A percentile compares a stretch with the other conserved stretches of the same genome.
Conservation (phyloP, 2,113 vertebrate genomes). For the Delphinapterus leucas region DNA sequence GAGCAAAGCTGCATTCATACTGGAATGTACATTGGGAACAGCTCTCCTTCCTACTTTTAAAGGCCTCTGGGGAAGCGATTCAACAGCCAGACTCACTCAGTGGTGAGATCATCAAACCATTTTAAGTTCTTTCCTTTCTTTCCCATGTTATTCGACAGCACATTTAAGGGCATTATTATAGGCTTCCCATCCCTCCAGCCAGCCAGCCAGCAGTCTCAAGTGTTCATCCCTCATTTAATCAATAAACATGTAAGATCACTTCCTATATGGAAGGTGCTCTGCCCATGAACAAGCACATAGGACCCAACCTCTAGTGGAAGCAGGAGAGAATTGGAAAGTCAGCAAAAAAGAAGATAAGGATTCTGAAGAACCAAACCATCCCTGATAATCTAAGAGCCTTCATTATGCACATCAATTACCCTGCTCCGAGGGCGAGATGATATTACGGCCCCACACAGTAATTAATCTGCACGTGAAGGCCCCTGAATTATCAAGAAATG, state of each 20-base stretch:
- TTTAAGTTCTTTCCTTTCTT: neutral
- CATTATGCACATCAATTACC: neutral
- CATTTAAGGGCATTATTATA: fast-evolving
- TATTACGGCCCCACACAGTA: fast-evolving
- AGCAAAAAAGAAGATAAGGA: neutral
- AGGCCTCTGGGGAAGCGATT: neutral
- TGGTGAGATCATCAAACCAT: neutral
- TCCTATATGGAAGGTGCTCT: neutral
- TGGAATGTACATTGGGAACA: fast-evolving
- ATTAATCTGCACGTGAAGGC: fast-evolving
- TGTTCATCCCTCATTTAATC: fast-evolving
- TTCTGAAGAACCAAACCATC: neutral
- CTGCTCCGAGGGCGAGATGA: fast-evolving
- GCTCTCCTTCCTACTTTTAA: fast-evolving
- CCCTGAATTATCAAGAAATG: neutral
- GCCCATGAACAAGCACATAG: fast-evolving
- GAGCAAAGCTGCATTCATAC: fast-evolving
- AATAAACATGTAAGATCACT: neutral
- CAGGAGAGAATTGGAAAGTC: neutral
- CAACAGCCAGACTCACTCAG: neutral
- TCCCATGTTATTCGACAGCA: neutral
- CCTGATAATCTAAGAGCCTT: neutral
- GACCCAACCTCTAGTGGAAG: neutral
- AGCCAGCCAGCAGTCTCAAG: fast-evolving
- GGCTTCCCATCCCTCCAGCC: neutral